Percentiles rank a stretch among this genome's conserved stretches.
phyloP scores from a whole-genome alignment of 2,113 vertebrate genomes.

The Gopherus flavomarginatus region DNA sequence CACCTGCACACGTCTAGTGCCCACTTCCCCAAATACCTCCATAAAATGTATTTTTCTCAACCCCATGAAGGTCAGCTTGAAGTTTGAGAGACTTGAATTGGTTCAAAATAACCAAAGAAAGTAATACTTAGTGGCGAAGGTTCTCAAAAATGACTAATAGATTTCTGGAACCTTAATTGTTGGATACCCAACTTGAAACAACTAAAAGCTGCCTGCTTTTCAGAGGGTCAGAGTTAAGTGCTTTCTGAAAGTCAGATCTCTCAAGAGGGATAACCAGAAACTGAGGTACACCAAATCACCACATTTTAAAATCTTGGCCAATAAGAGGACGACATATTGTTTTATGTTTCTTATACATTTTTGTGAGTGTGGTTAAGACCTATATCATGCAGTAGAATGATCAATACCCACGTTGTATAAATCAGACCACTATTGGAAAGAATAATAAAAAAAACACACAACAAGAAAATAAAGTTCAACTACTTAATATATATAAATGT shows the following conservation, averaged over 20 bases:
- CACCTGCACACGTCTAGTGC: background rate
- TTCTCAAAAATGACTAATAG: background rate
- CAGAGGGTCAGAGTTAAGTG: background rate
- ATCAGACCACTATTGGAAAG: background rate
- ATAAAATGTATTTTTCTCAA: background rate
- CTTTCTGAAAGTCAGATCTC: background rate
- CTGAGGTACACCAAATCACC: background rate
- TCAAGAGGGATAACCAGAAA: background rate
- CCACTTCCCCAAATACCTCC: background rate
- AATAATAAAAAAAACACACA: background rate
- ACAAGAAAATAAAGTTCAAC: background rate
- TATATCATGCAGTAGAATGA: background rate
- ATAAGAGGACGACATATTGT: background rate
- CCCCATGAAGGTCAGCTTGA: background rate
- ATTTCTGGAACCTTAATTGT: background rate
- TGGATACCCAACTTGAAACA: background rate
- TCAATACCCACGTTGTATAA: background rate
- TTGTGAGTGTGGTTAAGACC: background rate
- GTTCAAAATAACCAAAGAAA: background rate
- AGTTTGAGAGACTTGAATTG: background rate
- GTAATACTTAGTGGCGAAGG: accelerated
- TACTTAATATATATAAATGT: background rate
- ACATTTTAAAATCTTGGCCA: background rate
- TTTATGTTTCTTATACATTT: background rate
- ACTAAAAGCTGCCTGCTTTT: background rate